Evolutionary conservation across 2,888 invertebrate genomes (phyloP).

Genomic region (Orthonevra nobilis): DNA sequence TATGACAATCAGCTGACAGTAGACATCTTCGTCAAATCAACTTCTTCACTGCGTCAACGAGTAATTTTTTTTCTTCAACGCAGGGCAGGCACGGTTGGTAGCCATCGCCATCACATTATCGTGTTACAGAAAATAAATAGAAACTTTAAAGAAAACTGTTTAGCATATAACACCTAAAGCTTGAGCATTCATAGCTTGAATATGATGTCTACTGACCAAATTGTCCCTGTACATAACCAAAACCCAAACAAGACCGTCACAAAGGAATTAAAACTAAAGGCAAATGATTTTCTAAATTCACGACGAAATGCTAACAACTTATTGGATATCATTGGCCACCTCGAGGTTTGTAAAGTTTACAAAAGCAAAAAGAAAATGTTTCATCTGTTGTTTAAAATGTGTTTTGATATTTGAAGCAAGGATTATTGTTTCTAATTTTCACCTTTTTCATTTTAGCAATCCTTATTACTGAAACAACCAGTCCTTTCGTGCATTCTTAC

Average conservation of each 20-base stretch:
- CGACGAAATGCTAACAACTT: conserved; percentile 85
- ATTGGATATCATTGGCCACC: conserved; percentile 85
- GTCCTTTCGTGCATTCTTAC: conserved; percentile 84
- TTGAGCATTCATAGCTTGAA: conserved; percentile 13
- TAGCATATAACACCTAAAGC: conserved; percentile 13
- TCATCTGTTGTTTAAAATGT: conserved; percentile 4
- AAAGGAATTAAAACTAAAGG: conserved; percentile 85
- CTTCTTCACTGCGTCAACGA: conserved; percentile 8
- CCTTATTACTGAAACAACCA: conserved; percentile 76
- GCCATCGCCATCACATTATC: conserved; percentile 66
- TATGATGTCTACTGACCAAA: conserved; percentile 69
- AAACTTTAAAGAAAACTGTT: conserved; percentile 23
- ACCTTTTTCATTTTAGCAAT: conserved; percentile 71
- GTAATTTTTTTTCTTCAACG: conserved; percentile 14
- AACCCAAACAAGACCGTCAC: conserved; percentile 82
- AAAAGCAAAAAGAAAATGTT: conserved; percentile 19
- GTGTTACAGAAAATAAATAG: conserved; percentile 64
- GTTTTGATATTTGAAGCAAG: background rate
- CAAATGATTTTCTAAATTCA: conserved; percentile 86
- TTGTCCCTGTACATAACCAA: conserved; percentile 43
- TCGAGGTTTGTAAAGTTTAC: conserved; percentile 84
- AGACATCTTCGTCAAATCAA: conserved; percentile 20
- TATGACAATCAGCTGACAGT: conserved; percentile 59
- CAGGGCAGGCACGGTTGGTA: conserved; percentile 47
- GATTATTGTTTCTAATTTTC: background rate